Evolutionary conservation across 2,797 vertebrate genomes (phyloP).

Genomic region (Alauda arvensis): DNA sequence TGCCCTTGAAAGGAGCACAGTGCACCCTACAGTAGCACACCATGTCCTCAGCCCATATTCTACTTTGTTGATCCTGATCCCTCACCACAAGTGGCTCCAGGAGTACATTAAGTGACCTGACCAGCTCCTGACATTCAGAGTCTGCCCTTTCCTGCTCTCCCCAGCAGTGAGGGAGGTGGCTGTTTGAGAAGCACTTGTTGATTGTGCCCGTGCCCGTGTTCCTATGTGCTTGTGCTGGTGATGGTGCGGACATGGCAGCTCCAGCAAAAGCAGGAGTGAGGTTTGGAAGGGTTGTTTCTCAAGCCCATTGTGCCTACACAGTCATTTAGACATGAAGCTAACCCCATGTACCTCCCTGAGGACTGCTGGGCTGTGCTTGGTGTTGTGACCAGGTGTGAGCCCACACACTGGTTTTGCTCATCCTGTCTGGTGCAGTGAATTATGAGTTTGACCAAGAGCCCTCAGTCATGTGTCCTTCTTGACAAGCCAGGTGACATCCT

Average conservation of each 20-base stretch:
- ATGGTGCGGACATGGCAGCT: rapidly evolving
- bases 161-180: background rate
- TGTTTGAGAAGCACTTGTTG: background rate
- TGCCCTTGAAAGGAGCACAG: background rate
- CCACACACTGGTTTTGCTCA: background rate
- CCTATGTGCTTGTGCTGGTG: background rate
- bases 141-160: background rate
- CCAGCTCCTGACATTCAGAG: background rate
- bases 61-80: background rate
- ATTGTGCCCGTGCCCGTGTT: rapidly evolving
- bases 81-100: background rate
- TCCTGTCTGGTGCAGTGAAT: background rate
- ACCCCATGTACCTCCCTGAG: background rate
- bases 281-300: background rate
- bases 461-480: background rate
- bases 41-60: background rate
- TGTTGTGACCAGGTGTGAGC: background rate
- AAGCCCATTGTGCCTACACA: background rate
- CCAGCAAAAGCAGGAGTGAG: background rate
- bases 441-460: background rate
- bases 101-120: background rate
- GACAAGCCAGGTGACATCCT: background rate
- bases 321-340: background rate
- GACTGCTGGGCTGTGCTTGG: background rate
- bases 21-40: too few species aligned